Percentiles rank a stretch among this genome's conserved stretches.
These are phyloP conservation scores for Hyla sarda DNA, from an alignment of 2,113 vertebrate genomes.

Conservation along the genomic window DNA sequence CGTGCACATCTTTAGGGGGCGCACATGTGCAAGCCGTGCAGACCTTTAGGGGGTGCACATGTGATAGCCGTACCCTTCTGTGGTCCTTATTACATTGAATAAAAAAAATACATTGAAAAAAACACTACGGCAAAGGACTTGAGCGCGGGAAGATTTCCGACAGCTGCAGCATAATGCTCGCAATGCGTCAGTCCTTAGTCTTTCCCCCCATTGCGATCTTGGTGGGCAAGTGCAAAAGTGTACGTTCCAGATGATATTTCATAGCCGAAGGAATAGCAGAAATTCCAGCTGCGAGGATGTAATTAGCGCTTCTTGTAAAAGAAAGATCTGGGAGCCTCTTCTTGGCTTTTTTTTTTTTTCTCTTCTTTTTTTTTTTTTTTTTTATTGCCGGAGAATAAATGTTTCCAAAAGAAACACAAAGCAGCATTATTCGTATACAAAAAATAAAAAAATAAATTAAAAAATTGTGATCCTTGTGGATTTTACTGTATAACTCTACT, in stretches of 20 bases:
- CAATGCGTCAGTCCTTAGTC: slow-evolving; percentile 22
- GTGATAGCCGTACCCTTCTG: not conserved
- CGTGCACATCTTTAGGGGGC: not conserved
- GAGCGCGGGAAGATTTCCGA: slow-evolving; percentile 30
- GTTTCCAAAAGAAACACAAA: slow-evolving; percentile 40
- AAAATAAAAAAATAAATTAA: too few relatives aligned
- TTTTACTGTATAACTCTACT: not conserved
- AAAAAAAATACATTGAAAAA: slow-evolving; percentile 1
- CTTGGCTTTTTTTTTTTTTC: slow-evolving; percentile 18
- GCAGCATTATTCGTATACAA: slow-evolving; percentile 14
- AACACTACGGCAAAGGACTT: not conserved
- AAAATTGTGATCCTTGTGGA: not conserved
- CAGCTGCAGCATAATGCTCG: slow-evolving; percentile 47
- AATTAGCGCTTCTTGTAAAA: slow-evolving; percentile 56
- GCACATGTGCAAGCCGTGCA: too few relatives aligned
- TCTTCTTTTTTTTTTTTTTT: slow-evolving; percentile 19
- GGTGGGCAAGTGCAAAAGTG: slow-evolving; percentile 45
- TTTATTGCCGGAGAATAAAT: slow-evolving; percentile 48
- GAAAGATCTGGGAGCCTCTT: slow-evolving; percentile 21
- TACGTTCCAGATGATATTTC: slow-evolving; percentile 53
- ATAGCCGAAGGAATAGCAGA: slow-evolving; percentile 50
- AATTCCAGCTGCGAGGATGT: slow-evolving; percentile 58
- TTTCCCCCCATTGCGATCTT: slow-evolving; percentile 15
- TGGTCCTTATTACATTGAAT: slow-evolving; percentile 4
- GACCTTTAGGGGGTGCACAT: not conserved